Percentiles rank a stretch among this genome's conserved stretches.
phyloP scores from a whole-genome alignment of 2,113 vertebrate species.

The Dipodomys merriami region DNA sequence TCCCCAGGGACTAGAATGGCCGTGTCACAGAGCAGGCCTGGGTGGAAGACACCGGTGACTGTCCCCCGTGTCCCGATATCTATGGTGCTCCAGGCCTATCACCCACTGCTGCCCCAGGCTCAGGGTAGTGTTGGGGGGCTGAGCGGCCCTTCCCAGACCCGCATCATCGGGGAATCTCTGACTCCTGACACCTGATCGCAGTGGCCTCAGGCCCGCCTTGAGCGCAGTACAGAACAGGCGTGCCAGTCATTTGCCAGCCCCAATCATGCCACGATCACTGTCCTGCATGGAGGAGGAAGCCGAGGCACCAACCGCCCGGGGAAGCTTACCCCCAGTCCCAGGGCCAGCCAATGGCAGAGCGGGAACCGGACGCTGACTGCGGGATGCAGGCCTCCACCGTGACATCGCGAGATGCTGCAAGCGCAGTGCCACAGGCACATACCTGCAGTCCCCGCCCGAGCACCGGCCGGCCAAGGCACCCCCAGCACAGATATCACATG shows the following conservation, averaged over 20 bases:
- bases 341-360: not conserved
- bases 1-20: not conserved
- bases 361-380: not conserved
- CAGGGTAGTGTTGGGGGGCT: not conserved
- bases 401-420: not conserved
- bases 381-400: fast-evolving
- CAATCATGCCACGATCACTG: not conserved
- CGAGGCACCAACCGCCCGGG: not conserved
- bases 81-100: fast-evolving
- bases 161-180: fast-evolving
- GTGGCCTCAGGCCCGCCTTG: fast-evolving
- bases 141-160: not conserved
- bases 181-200: not conserved
- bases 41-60: too few relatives aligned
- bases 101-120: fast-evolving
- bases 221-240: fast-evolving
- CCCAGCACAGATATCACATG: not conserved
- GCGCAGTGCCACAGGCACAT: not conserved
- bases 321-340: not conserved
- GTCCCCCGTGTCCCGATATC: too few relatives aligned
- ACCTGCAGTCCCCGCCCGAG: fast-evolving
- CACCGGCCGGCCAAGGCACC: too few relatives aligned
- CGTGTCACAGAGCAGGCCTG: too few relatives aligned
- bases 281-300: not conserved
- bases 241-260: not conserved